phyloP scores from a whole-genome alignment of 2,888 invertebrate genomes.

The Oxycera nigricornis region DNA sequence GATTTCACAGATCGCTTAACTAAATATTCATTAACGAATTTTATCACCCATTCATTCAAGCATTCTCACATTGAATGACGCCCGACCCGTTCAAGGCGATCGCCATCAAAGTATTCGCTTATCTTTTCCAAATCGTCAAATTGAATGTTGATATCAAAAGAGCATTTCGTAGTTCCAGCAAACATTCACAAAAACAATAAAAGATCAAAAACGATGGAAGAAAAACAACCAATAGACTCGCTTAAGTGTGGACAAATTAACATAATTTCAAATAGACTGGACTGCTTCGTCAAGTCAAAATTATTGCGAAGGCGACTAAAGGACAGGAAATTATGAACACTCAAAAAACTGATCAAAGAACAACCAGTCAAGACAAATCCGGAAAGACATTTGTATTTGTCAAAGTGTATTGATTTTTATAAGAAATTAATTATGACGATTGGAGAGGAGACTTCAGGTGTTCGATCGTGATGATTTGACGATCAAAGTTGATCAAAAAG shows the following conservation, averaged over 20 bases:
- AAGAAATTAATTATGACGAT: conserved; percentile 45
- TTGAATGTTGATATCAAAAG: conserved; percentile 28
- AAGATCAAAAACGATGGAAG: conserved; percentile 11
- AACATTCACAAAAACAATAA: neutral
- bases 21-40: conserved; percentile 3
- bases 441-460: conserved; percentile 13
- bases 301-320: conserved; percentile 31
- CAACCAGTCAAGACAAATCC: conserved; percentile 17
- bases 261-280: conserved; percentile 46
- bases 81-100: conserved; percentile 9
- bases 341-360: conserved; percentile 28
- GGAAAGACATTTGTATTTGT: conserved; percentile 34
- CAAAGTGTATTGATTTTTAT: conserved; percentile 43
- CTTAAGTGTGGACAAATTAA: conserved; percentile 46
- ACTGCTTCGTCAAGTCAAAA: conserved; percentile 39
- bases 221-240: conserved; percentile 17
- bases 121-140: conserved; percentile 15
- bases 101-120: conserved; percentile 21
- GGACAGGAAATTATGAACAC: neutral
- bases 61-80: neutral
- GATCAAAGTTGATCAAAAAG: no score
- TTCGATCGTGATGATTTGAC: conserved; percentile 6
- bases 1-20: no score
- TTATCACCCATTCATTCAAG: neutral
- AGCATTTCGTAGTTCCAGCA: conserved; percentile 21